Base-by-base conservation (phyloP, 2,113 vertebrate species). In the Ochotona curzoniae region DNA sequence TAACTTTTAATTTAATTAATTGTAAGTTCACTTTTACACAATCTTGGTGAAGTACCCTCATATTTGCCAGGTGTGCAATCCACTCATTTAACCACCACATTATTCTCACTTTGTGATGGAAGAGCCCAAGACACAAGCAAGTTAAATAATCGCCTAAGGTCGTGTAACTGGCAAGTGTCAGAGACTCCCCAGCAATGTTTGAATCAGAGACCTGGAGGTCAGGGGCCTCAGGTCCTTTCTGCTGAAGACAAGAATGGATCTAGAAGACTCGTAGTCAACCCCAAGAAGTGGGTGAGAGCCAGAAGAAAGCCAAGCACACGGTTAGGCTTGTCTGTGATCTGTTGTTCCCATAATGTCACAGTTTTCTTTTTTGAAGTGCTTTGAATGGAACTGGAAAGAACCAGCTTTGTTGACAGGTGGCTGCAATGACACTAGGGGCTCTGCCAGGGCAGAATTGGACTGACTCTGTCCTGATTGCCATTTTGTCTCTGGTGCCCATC, bases 391-490 rank as follows among this genome's bases (percentile, higher is more conserved):
- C 67, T 54, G 32, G 20, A 78, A 51, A 63, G 69, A 6, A 21
- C 47, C 25, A 30, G 1, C 28, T 71, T 87, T 71, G 23, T n/a
- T 71, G 35, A 54, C 2, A 32, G 57, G 60, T 4, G 13, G 79
- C 38, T 17, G 15, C 7, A 6, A 3, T 63, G 30, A 67, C 18
- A 51, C n/a, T 11, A 8, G 20, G 49, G 60, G 23, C 26, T 38
- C 11, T 18, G 1, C 18, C 14, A 90, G 38, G 14, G 17, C 13
- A 26, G 47, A 44, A 44, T 44, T 44, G 28, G n/a, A 28, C 13
- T 21, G 1, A 9, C 0, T 23, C n/a, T 51, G 21, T 23, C 10
- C 23, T 3, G 7, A 25, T 32, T n/a, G 35, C 47, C 64, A 4
- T 18, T 60, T 78, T 74, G n/a, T 79, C 15, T 25, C 44, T 6